A percentile compares a stretch with the other conserved stretches of the same genome.
phyloP scores from a whole-genome alignment of 2,888 invertebrate genomes.

The Corbicula japonica region DNA sequence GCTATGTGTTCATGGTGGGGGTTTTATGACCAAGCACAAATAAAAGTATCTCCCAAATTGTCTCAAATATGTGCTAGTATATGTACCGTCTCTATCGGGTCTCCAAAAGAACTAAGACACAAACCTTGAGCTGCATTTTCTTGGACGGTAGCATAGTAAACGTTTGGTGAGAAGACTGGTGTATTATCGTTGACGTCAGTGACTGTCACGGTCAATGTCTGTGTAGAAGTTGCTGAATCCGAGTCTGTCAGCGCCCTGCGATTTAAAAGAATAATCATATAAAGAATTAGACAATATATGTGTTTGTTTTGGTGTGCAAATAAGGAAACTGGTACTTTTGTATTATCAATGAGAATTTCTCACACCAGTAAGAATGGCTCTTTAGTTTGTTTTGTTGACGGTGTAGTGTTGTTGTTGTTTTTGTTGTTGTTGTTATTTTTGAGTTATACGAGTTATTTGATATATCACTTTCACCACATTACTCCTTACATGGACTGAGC shows the following conservation, averaged over 20 bases:
- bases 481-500: too few species aligned
- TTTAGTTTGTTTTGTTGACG: too few species aligned
- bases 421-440: too few species aligned
- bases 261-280: neutral
- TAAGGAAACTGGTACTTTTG: neutral
- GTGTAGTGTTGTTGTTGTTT: too few species aligned
- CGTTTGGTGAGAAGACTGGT: slow-evolving; percentile 63
- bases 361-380: too few species aligned
- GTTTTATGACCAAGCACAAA: too few species aligned
- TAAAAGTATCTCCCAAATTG: neutral
- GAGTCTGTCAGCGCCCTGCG: neutral
- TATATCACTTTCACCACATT: too few species aligned
- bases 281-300: neutral
- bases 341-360: too few species aligned
- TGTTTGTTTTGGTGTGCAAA: neutral
- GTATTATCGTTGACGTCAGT: slow-evolving; percentile 55
- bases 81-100: neutral
- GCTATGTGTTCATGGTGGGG: too few species aligned
- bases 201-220: slow-evolving; percentile 47
- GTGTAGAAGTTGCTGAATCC: slow-evolving; percentile 29
- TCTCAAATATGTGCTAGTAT: neutral
- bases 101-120: neutral
- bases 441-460: too few species aligned
- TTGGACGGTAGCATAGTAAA: slow-evolving; percentile 59
- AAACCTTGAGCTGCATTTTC: slow-evolving; percentile 68